Percentiles rank a stretch among this genome's conserved stretches.
These are phyloP conservation scores for Elaphurus davidianus DNA, from an alignment of 2,113 vertebrate species.

Conservation along the genomic window DNA sequence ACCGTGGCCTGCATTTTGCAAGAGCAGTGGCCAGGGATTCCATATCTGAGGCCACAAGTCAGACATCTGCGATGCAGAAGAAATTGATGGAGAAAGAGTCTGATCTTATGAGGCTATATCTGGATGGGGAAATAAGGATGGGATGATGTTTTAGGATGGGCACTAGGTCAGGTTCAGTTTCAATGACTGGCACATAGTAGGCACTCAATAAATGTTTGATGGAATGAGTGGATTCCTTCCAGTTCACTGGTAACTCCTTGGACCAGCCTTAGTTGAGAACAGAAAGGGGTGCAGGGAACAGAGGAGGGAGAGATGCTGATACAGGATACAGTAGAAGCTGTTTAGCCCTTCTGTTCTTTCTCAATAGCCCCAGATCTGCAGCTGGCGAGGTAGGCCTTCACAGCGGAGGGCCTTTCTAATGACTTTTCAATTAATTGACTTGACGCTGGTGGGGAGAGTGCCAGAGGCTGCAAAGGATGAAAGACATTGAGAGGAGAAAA, in stretches of 20 bases:
- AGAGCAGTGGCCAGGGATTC: not conserved
- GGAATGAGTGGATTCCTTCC: not conserved
- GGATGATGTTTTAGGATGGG: not conserved
- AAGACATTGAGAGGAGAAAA: conserved; percentile 70
- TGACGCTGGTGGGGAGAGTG: conserved; percentile 69
- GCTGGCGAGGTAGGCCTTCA: conserved; percentile 43
- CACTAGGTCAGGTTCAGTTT: not conserved
- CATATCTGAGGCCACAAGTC: not conserved
- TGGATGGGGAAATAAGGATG: not conserved
- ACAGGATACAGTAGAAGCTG: not conserved
- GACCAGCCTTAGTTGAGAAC: not conserved
- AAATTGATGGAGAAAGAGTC: not conserved
- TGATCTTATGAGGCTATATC: not conserved
- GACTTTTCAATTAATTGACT: conserved; percentile 80
- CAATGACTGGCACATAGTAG: not conserved
- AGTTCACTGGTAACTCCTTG: not conserved
- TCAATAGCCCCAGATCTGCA: not conserved
- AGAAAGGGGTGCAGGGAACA: not conserved
- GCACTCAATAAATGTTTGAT: not conserved
- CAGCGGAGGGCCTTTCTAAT: conserved; percentile 75
- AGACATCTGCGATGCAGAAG: not conserved
- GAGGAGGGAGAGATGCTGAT: not conserved
- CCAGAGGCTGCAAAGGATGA: conserved; percentile 79
- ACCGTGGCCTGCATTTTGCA: not conserved
- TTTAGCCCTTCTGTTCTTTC: not conserved